Base-by-base conservation (phyloP, 2,113 vertebrate species). In the Formicarius rufipectus region DNA sequence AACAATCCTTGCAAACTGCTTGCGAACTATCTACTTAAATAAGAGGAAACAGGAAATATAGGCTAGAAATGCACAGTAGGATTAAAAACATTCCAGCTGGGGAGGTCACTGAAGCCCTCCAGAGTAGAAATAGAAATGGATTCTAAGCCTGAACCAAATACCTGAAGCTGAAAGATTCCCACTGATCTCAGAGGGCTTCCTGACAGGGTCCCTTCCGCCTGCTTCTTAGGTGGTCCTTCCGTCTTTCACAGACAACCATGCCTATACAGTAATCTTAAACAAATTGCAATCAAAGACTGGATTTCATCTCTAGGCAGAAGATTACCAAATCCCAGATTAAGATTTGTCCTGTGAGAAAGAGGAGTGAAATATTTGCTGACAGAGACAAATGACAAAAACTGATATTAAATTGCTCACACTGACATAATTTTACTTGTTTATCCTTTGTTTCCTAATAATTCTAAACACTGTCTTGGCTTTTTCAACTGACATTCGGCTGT, bases 41-140 rank as follows among this genome's bases (percentile, higher is more conserved):
- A 39, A 0, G 1, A 40, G 14, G 44, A 23, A 81, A 49, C 16
- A 24, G 55, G n/a, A 47, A 87, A 7, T 0, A 0, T 50, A 85
- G 58, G 30, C 58, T 58, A 39, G 56, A 83, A 84, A 71, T 9
- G 55, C 44, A 72, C 1, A 7, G 25, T 42, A 33, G 35, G 44
- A 52, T 68, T 60, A 30, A 82, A 87, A 88, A 16, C 27, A 42
- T 18, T 33, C 31, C 47, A 64, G 5, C 33, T 73, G 35, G 45
- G 64, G 42, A 56, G 35, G 52, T 39, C 50, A 66, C 17, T 55
- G 27, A 79, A 88, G 23, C 35, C 35, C 30, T 92, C 30, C 39
- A 44, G 33, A 85, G 12, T 0, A 44, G 45, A 90, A 85, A 56
- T 4, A 3, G 37, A 90, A 85, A 56, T 4, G 2, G 21, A 60